A percentile compares a stretch with the other conserved stretches of the same genome.
Conservation (phyloP, 2,113 vertebrate genomes). For the Amblyopsis rosae region DNA sequence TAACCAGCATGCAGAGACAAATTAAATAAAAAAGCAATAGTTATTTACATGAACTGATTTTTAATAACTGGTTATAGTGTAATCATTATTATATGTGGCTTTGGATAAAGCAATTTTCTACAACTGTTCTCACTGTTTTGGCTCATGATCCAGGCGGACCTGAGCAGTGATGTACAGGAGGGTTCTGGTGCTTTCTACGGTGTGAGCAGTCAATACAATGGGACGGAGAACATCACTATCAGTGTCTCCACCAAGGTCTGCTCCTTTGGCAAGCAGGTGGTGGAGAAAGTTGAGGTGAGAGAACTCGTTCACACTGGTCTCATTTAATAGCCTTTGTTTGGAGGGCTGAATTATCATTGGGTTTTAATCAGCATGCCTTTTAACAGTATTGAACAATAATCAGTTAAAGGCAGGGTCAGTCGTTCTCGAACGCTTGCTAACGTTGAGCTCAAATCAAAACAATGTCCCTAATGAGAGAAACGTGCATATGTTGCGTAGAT, state of each 20-base stretch:
- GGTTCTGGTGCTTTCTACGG: constrained; percentile 89
- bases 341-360: neutral
- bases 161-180: constrained; percentile 87
- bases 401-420: too few relatives aligned
- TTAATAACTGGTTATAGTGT: neutral
- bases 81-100: neutral
- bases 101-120: neutral
- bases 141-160: constrained; percentile 81
- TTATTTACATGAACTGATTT: too few relatives aligned
- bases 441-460: too few relatives aligned
- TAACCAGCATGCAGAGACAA: too few relatives aligned
- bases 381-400: too few relatives aligned
- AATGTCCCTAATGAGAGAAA: too few relatives aligned
- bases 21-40: too few relatives aligned
- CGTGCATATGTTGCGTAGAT: too few relatives aligned
- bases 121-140: neutral
- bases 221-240: constrained; percentile 91
- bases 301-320: neutral
- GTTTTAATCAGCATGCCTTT: neutral
- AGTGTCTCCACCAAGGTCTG: constrained; percentile 95
- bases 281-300: constrained; percentile 95
- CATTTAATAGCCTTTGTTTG: too few relatives aligned
- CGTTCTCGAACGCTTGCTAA: too few relatives aligned
- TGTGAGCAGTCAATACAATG: constrained; percentile 94
- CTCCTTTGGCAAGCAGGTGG: constrained; percentile 95